Evolutionary conservation across 2,888 invertebrate genomes (phyloP).

Genomic region (Eugnorisma glareosa): DNA sequence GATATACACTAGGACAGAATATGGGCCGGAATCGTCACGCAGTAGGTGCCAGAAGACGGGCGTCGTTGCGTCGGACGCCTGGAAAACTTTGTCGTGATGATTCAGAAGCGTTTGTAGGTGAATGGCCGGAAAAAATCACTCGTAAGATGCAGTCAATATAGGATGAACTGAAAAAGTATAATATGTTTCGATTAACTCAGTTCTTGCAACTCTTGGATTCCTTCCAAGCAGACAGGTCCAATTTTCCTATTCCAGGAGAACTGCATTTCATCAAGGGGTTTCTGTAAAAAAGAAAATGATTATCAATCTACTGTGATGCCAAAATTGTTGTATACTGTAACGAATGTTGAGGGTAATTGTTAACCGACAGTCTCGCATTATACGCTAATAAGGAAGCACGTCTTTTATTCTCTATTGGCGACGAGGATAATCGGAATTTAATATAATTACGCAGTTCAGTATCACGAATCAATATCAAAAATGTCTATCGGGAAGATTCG

Average conservation of each 20-base stretch:
- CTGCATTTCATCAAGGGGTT: slow-evolving; percentile 30
- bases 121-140: no score
- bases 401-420: no score
- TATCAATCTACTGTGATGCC: background rate
- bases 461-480: no score
- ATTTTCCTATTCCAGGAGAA: slow-evolving; percentile 33
- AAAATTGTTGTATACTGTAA: no score
- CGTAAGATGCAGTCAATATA: background rate
- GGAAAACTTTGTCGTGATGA: background rate
- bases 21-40: background rate
- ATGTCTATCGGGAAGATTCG: no score
- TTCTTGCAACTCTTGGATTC: background rate
- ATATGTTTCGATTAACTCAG: background rate
- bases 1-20: background rate
- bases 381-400: no score
- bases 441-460: no score
- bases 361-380: no score
- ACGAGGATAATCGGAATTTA: no score
- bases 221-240: slow-evolving; percentile 37
- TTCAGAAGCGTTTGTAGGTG: background rate
- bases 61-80: background rate
- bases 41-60: no score
- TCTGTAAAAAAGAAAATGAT: background rate
- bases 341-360: no score
- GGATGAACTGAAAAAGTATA: background rate